Percentiles rank a stretch among this genome's conserved stretches.
phyloP scores from a whole-genome alignment of 1,140 invertebrate genomes.

The Tetramorium parvispinum region DNA sequence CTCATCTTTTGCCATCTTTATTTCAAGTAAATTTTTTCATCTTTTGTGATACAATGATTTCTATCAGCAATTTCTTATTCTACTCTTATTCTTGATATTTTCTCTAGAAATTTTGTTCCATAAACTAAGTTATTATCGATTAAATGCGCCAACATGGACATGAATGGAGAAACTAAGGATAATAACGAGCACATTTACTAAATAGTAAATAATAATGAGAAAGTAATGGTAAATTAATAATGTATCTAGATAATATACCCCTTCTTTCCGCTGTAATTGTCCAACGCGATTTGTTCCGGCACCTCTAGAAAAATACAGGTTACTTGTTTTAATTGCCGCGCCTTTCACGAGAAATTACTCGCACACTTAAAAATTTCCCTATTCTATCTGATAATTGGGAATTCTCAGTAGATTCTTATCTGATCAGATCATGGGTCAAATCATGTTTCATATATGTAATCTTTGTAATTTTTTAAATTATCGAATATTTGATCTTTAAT shows the following conservation, averaged over 20 bases:
- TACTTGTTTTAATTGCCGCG: slow-evolving; percentile 55
- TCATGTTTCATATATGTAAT: slow-evolving; percentile 15
- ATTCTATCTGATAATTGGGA: slow-evolving; percentile 43
- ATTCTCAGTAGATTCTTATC: background rate
- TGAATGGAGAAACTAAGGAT: background rate
- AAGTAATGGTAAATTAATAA: slow-evolving; percentile 51
- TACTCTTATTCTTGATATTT: background rate
- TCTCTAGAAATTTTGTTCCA: background rate
- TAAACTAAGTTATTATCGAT: slow-evolving; percentile 5
- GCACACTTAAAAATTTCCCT: slow-evolving; percentile 48
- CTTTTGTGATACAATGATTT: background rate
- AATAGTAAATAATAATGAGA: slow-evolving; percentile 49
- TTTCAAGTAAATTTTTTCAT: background rate
- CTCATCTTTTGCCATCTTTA: background rate
- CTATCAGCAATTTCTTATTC: background rate
- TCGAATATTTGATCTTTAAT: background rate
- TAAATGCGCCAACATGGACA: background rate
- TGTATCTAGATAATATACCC: slow-evolving; percentile 42
- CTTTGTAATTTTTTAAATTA: slow-evolving; percentile 23
- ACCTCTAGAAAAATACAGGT: slow-evolving; percentile 45
- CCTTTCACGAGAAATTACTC: slow-evolving; percentile 56
- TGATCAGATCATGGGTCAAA: too few species aligned
- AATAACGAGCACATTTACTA: slow-evolving; percentile 15
- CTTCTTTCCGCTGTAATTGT: slow-evolving; percentile 31
- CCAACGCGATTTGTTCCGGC: slow-evolving; percentile 49